Base-by-base conservation (phyloP, 2,888 invertebrate genomes). In the Mythimna pallens region DNA sequence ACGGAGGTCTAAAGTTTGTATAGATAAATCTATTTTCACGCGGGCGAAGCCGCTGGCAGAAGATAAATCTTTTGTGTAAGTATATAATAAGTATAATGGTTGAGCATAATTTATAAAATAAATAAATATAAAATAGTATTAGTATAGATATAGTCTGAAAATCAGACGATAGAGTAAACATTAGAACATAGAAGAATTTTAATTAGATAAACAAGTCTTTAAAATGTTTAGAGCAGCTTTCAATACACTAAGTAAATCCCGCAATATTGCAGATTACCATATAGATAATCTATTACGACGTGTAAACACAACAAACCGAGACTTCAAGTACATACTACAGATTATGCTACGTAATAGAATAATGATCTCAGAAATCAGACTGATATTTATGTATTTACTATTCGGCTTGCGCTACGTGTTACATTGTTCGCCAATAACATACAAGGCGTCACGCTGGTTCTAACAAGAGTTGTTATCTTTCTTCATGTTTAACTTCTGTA, bases 381-480 rank as follows among this genome's bases (percentile, higher is more conserved):
- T 25, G 62, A 61, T 76, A 76, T 63, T 69, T 47, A 68, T 64
- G 76, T 72, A 74, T 78, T 75, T 79, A 79, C 61, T 65, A 68
- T 74, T 22, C 40, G 30, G 61, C 54, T 17, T 40, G 43, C n/a
- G 59, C 69, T 71, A 78, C 66, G 68, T 73, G 75, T 68, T 70
- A 65, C 78, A 82, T 80, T 80, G 82, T 81, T 70, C 58, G 7
- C 70, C 30, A 70, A 77, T 81, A 72, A 66, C 59, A 70, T 52
- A 30, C 47, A 54, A n/a, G 14, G 8, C 64, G n/a, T 62, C 70
- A 61, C n/a, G 25, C 47, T 57, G 55, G 25, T 76, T 64, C 76
- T 30, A 12, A 34, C 65, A 75, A 67, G 22, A 63, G 52, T 10
- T n/a, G n/a, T n/a, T n/a, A 20, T 8, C 20, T 17, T 54, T 54